phyloP scores from a whole-genome alignment of 2,888 invertebrate genomes.

The Zaprionus lineosus region DNA sequence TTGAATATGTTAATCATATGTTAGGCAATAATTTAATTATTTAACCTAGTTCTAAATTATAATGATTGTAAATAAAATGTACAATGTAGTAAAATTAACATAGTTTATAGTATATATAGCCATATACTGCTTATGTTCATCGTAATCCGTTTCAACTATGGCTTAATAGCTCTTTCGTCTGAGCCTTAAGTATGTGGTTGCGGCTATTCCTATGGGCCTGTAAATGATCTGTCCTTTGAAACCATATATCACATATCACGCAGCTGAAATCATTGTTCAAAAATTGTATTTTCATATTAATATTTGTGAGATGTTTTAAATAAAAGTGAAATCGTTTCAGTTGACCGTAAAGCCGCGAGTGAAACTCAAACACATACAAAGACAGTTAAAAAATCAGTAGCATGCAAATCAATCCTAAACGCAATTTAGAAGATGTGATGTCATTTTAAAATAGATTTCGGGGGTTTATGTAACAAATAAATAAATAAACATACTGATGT shows the following conservation, averaged over 20 bases:
- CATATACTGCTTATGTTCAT: background rate
- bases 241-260: constrained; percentile 13
- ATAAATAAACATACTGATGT: constrained; percentile 24
- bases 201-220: constrained; percentile 3
- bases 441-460: too few species aligned
- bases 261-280: too few species aligned
- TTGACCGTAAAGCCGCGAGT: too few species aligned
- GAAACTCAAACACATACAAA: too few species aligned
- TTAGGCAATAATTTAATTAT: constrained; percentile 13
- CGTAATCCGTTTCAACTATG: background rate
- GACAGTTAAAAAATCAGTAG: background rate
- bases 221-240: constrained; percentile 4
- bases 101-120: background rate
- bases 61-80: constrained; percentile 46
- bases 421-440: background rate
- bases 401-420: background rate
- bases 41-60: constrained; percentile 24
- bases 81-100: constrained; percentile 25
- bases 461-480: too few species aligned
- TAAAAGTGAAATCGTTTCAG: too few species aligned
- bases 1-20: constrained; percentile 62
- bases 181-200: background rate
- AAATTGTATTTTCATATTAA: too few species aligned
- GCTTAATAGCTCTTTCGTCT: background rate
- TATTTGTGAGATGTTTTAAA: too few species aligned